Percentiles rank a stretch among this genome's conserved stretches.
These are phyloP conservation scores for Eolophus roseicapilla DNA, from an alignment of 2,113 vertebrate species.

Conservation along the genomic window DNA sequence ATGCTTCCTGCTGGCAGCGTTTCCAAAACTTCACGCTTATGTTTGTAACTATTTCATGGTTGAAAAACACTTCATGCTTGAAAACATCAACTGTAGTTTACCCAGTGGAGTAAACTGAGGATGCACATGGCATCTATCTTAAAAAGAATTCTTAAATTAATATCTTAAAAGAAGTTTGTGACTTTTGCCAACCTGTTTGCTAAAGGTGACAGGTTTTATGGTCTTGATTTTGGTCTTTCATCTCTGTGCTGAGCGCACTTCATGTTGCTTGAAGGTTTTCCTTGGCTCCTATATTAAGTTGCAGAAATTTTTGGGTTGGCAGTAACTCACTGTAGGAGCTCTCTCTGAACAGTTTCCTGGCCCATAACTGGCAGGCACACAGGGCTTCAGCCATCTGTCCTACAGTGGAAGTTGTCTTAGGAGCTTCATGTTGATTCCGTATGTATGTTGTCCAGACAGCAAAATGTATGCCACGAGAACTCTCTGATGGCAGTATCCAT, in stretches of 20 bases:
- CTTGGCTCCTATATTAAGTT: neutral
- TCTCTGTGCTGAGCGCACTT: neutral
- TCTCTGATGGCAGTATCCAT: neutral
- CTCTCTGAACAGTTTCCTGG: neutral
- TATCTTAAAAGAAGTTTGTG: neutral
- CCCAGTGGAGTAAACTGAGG: neutral
- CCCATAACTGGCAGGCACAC: fast-evolving
- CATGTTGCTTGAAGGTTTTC: neutral
- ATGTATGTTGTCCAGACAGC: neutral
- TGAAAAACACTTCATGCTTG: neutral
- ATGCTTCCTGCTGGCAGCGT: neutral
- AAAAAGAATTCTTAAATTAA: neutral
- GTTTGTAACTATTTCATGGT: neutral
- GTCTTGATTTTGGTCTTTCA: neutral
- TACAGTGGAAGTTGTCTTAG: neutral
- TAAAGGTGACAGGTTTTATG: neutral
- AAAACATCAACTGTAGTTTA: neutral
- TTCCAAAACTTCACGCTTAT: neutral
- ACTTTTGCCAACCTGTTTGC: neutral
- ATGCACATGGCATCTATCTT: neutral
- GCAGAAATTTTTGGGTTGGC: neutral
- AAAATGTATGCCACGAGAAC: neutral
- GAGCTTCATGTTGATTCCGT: neutral
- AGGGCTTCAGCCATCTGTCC: neutral
- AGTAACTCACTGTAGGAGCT: neutral